Conservation (phyloP, 37 sponge, comb jelly and placozoan species). For the Sycon ciliatum region DNA sequence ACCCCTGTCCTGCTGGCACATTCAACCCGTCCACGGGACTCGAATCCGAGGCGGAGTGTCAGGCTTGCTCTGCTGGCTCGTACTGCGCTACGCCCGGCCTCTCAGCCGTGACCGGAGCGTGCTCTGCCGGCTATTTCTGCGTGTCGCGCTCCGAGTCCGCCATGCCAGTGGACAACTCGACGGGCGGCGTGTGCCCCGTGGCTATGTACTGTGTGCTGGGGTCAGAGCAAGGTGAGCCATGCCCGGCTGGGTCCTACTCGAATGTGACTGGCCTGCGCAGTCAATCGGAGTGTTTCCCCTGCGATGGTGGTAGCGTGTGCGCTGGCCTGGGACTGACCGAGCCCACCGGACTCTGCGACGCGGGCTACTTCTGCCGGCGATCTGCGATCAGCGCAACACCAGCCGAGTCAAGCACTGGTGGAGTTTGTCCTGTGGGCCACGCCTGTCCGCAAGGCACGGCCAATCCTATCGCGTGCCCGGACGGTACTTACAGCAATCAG, state of each 20-base stretch:
- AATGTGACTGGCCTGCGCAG: not conserved
- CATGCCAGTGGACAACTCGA: conserved; percentile 10
- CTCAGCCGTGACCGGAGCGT: conserved; percentile 6
- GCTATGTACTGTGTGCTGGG: conserved; percentile 12
- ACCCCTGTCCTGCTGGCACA: conserved; percentile 29
- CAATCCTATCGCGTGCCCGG: conserved; percentile 26
- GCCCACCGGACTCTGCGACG: conserved; percentile 18
- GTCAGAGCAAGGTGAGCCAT: not conserved
- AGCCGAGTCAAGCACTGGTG: not conserved
- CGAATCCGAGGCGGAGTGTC: conserved; percentile 13
- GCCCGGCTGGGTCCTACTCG: conserved; percentile 34
- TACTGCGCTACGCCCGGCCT: conserved; percentile 30
- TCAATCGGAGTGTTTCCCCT: conserved; percentile 20
- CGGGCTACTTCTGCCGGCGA: conserved; percentile 28
- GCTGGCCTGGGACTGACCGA: conserved; percentile 17
- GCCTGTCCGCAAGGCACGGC: conserved; percentile 32
- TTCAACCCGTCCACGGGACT: conserved; percentile 5
- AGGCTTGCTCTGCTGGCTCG: conserved; percentile 13
- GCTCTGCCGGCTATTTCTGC: conserved; percentile 32
- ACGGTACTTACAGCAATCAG: conserved; percentile 22
- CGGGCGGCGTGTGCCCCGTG: conserved; percentile 28
- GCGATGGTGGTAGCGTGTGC: conserved; percentile 25
- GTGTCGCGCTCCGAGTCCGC: conserved; percentile 12
- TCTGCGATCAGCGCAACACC: not conserved
- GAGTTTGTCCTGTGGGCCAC: conserved; percentile 29